Base-by-base conservation (phyloP, 2,113 vertebrate species). In the Alexandromys fortis region DNA sequence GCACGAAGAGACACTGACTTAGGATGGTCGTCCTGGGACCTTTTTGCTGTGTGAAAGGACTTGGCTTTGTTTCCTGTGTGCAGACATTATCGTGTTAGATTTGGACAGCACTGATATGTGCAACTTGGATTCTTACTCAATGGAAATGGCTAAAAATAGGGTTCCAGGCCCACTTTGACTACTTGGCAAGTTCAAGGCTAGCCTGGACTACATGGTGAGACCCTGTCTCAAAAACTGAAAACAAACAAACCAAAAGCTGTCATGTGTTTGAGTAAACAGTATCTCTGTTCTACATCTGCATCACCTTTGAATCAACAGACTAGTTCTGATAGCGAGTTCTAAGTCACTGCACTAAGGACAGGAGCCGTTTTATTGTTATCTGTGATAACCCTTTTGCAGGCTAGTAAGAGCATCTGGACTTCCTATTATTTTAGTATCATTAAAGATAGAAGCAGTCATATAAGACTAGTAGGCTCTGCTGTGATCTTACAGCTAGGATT, bases 1-100 rank as follows among this genome's bases (percentile, higher is more conserved):
- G 61, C 99, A 98, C 0, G 99, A 99, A 97, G 99, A 99, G 76
- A 99, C 99, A 0, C 97, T 99, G 94, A 99, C 99, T 81, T 99
- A 98, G 98, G 94, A 70, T 12, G 85, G 22, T 65, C 85, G 35
- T 78, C 65, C 26, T 16, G 6, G 88, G 52, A 83, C 86, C 65
- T 28, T 2, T 2, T 65, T 63, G 21, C 0, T 13, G 38, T 61
- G 0, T 3, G 61, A 68, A 61, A 72, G 45, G 91, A 78, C 94
- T 0, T 28, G 90, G 93, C 94, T 33, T 86, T 86, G 78, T 92
- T 82, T 65, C 82, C 86, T 77, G 73, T 93, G 35, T 83, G 94
- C 94, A 38, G 94, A 90, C 47, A 30, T 67, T 61, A 38, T 91
- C 33, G 4, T 58, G 73, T 76, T 94, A 90, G 94, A 89, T 91